Base-by-base conservation (phyloP, 2,797 vertebrate genomes). In the Lithobates sylvaticus region DNA sequence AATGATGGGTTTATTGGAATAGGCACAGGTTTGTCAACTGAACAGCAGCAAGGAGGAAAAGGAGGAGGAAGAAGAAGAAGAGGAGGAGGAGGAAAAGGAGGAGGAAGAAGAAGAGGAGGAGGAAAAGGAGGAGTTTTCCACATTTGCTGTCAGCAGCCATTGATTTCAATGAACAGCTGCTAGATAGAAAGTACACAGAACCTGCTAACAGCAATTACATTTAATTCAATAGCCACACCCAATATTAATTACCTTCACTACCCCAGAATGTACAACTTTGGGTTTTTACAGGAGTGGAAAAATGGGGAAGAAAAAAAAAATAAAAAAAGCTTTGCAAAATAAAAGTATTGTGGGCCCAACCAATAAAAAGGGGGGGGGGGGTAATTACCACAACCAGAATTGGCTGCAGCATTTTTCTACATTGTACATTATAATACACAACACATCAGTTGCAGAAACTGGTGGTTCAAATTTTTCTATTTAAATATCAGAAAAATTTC, bases 1-100 rank as follows among this genome's bases (percentile, higher is more conserved):
- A 91, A 93, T 95, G 93, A 94, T 88, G 86, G 50, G 93, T 94
- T 95, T 94, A 95, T 93, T 94, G 91, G 81, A 94, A 92, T 91
- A 91, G 92, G 93, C 81, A 87, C 90, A 88, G 87, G 78, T 89
- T 81, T 91, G 90, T 92, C 90, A 93, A 94, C 93, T 92, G 92
- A 92, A 95, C 93, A 94, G 93, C 94, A 95, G 94, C 93, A 94
- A 77, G 94, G 92, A 88, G 13, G 64, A 47, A 64, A 65, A n/a
- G 0, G 15, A 54, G 23, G 65, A 82, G 94, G 92, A n/a, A n/a
- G n/a, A n/a, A n/a, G n/a, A n/a, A n/a, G n/a, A n/a, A n/a, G 88
- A 18, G 61, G 61, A 71, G 47, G 16, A 3, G 16, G 54, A 26
- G 5, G 5, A 39, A 32, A 10, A 34, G 64, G n/a, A 54, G 34